phyloP scores from a whole-genome alignment of 2,113 vertebrate species.

The Philantomba maxwellii region DNA sequence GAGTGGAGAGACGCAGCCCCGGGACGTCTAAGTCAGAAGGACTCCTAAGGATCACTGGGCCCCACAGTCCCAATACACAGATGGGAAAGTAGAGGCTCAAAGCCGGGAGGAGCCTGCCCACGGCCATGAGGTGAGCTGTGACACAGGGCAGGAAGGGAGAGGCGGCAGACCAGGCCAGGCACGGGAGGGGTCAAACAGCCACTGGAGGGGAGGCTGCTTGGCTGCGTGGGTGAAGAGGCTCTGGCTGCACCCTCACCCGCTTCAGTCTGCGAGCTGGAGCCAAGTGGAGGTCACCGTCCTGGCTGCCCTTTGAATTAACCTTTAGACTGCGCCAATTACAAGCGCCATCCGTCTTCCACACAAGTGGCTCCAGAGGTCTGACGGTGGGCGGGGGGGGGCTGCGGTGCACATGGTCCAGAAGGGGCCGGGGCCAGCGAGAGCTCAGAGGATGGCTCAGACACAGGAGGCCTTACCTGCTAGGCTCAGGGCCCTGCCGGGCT shows the following conservation, averaged over 20 bases:
- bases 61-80: neutral
- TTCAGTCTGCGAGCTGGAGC: neutral
- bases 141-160: neutral
- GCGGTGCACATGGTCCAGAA: neutral
- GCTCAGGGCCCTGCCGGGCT: accelerated
- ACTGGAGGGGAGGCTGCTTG: accelerated
- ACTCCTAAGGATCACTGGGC: accelerated
- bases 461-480: neutral
- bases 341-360: conserved; percentile 23
- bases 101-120: neutral
- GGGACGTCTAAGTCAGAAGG: accelerated
- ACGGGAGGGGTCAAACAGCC: neutral
- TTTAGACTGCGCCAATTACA: neutral
- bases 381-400: too few species aligned
- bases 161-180: neutral
- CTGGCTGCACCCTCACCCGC: accelerated
- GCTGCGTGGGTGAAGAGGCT: accelerated
- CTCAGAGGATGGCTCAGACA: neutral
- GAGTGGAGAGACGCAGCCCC: accelerated
- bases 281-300: neutral
- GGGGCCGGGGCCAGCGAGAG: neutral
- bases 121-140: neutral
- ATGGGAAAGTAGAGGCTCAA: neutral
- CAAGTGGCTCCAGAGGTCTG: conserved; percentile 2
- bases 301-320: conserved; percentile 66